phyloP scores from a whole-genome alignment of 64 coral and sea anemone genomes.

The Montipora capricornis region DNA sequence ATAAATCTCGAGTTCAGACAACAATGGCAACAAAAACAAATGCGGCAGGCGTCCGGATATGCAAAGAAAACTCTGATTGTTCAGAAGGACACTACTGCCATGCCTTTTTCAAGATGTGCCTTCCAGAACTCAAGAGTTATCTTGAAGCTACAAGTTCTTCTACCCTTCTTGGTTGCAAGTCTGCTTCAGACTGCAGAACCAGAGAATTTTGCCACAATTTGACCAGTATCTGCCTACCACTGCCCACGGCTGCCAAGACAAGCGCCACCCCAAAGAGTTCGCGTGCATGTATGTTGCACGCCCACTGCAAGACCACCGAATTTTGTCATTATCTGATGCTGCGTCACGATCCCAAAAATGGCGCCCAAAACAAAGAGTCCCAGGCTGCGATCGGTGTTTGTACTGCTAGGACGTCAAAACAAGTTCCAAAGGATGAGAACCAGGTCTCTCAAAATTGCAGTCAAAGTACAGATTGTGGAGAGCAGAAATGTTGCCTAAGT shows the following conservation, averaged over 20 bases:
- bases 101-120: constrained; percentile 36
- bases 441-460: constrained; percentile 25
- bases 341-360: background rate
- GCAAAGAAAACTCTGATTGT: background rate
- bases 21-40: background rate
- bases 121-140: constrained; percentile 11
- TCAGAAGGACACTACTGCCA: constrained; percentile 32
- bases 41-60: background rate
- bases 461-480: constrained; percentile 25
- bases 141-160: constrained; percentile 33
- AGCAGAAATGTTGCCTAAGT: constrained; percentile 9
- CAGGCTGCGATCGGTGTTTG: constrained; percentile 18
- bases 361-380: background rate
- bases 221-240: constrained; percentile 28
- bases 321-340: constrained; percentile 44
- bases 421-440: constrained; percentile 1
- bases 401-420: constrained; percentile 2
- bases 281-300: constrained; percentile 24
- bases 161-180: background rate
- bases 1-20: background rate
- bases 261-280: background rate
- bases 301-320: constrained; percentile 34
- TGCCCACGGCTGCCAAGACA: background rate
- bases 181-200: background rate
- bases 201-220: constrained; percentile 42